Conservation (phyloP, 1,140 invertebrate genomes). For the Subanguina moxae region DNA sequence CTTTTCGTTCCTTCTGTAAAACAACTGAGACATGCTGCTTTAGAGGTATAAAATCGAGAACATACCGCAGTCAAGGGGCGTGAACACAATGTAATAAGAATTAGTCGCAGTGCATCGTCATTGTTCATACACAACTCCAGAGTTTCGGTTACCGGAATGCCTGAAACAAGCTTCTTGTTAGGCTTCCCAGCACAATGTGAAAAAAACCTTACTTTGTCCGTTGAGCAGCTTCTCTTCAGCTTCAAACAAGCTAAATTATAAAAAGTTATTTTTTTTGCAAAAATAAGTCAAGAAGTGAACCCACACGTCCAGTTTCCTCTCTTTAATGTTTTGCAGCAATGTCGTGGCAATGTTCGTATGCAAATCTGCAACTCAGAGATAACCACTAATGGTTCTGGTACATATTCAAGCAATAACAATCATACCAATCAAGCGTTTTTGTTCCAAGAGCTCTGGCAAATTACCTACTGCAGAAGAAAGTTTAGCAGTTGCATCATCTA, state of each 20-base stretch:
- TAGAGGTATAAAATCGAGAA: conserved; percentile 3
- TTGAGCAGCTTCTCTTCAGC: conserved; percentile 93
- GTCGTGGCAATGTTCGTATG: conserved; percentile 91
- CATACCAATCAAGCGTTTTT: conserved; percentile 77
- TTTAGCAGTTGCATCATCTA: conserved; percentile 87
- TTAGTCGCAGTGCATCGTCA: conserved; percentile 88
- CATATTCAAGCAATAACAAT: too few species aligned
- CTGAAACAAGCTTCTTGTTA: conserved; percentile 14
- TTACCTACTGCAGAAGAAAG: conserved; percentile 79
- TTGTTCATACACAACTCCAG: conserved; percentile 60
- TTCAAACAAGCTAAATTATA: too few species aligned
- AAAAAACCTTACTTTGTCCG: conserved; percentile 59
- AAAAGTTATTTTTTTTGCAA: too few species aligned
- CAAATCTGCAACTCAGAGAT: conserved; percentile 68
- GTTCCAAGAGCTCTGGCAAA: conserved; percentile 89
- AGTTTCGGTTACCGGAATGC: conserved; percentile 23
- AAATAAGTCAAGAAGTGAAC: too few species aligned
- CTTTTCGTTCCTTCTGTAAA: conserved; percentile 24
- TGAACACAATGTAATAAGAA: conserved; percentile 85
- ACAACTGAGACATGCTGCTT: conserved; percentile 6
- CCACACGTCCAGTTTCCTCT: conserved; percentile 81
- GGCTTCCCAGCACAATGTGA: not conserved
- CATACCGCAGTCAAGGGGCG: conserved; percentile 65
- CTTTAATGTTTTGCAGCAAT: conserved; percentile 54
- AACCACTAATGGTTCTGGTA: too few species aligned